These are phyloP conservation scores for Penaeus indicus DNA, from an alignment of 1,140 invertebrate species.

Conservation along the genomic window DNA sequence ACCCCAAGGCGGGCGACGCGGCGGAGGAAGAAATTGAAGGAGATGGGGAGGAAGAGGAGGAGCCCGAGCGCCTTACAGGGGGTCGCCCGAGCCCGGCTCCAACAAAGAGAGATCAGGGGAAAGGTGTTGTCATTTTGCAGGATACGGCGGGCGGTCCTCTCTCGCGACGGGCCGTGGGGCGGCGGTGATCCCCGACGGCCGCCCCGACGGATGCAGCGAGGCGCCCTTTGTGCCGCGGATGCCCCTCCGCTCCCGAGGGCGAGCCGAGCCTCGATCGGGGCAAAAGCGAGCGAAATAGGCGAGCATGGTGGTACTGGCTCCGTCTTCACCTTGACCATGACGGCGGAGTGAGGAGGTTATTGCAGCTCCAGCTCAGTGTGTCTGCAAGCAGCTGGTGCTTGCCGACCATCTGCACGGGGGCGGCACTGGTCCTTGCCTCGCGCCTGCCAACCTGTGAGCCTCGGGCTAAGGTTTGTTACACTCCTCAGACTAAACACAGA, in stretches of 20 bases:
- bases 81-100: constrained; percentile 5
- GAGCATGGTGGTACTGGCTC: background rate
- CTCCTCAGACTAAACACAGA: constrained; percentile 29
- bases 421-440: background rate
- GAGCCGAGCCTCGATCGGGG: background rate
- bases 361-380: constrained; percentile 10
- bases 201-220: background rate
- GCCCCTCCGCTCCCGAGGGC: background rate
- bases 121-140: constrained; percentile 30
- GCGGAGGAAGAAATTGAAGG: background rate
- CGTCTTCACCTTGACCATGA: constrained; percentile 24
- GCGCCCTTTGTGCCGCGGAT: background rate
- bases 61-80: background rate
- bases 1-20: too few species aligned
- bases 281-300: constrained; percentile 6
- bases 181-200: background rate
- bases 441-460: constrained; percentile 11
- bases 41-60: background rate
- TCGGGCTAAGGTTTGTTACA: constrained; percentile 23
- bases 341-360: background rate
- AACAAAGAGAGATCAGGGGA: constrained; percentile 4
- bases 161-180: background rate
- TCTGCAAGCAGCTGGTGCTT: constrained; percentile 11
- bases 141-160: constrained; percentile 1
- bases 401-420: constrained; percentile 21